Base-by-base conservation (phyloP, 2,888 invertebrate species). In the Nezara viridula region DNA sequence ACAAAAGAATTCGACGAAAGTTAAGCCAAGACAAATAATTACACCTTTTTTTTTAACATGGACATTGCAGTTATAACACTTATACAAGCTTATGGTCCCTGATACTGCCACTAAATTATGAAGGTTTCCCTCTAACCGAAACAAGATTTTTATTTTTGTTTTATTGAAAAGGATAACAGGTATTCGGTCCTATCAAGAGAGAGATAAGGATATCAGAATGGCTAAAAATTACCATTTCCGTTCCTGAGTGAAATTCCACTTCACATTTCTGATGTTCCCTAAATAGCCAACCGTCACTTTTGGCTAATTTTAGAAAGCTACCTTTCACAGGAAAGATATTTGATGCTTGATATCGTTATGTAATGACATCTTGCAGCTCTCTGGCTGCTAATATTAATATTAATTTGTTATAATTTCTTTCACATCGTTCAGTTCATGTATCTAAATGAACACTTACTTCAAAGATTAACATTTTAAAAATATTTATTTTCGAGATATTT, bases 301-400 rank as follows among this genome's bases (percentile, higher is more conserved):
- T 6, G 21, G 66, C 21, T 73, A 73, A 73, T 73, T 73, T 37
- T 73, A 73, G 66, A 73, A 73, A 73, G 16, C 37, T 37, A 16
- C 66, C 66, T 73, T 37, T 73, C 66, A 73, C 37, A 10, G 66
- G 37, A 73, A 73, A 73, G 32, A 73, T 73, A 73, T 73, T 73
- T 73, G 32, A 37, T 2, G 2, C 21, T 37, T 73, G 32, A 73
- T 73, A 37, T 73, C 37, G 9, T 73, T 73, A 19, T 73, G 21
- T 19, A 73, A 60, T 10, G n/a, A 60, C 27, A 60, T 16, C 14
- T 27, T 32, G 21, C 32, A 21, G 16, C 32, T 37, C 37, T 37
- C 66, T 7, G 19, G 19, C 66, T 44, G n/a, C n/a, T 60, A 4
- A 32, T 14, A 5, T 0, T 0, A 4, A 27, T 60, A 27, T 60